Conservation (phyloP, 1,140 invertebrate species). For the Bombus pyrosoma region DNA sequence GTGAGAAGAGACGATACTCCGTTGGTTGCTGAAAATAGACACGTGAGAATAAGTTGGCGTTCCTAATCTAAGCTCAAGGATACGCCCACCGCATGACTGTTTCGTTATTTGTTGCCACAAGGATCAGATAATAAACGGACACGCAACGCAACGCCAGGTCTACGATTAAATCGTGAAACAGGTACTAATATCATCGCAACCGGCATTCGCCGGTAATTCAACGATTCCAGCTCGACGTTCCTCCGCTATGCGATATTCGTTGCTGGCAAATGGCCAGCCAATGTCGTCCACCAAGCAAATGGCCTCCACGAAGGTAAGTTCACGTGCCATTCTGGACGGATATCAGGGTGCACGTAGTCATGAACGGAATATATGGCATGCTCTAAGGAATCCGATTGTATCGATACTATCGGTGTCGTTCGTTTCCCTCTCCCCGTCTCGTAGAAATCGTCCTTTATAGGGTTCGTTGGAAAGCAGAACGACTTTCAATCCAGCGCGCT, state of each 20-base stretch:
- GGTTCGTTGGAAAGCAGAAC: neutral
- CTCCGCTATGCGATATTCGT: slow-evolving; percentile 42
- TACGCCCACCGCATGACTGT: neutral
- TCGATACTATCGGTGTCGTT: slow-evolving; percentile 25
- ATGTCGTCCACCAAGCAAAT: slow-evolving; percentile 36
- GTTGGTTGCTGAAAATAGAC: too few relatives aligned
- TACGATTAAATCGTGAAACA: slow-evolving; percentile 47
- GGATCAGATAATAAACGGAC: slow-evolving; percentile 29
- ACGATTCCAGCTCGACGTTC: slow-evolving; percentile 45
- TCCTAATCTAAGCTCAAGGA: neutral
- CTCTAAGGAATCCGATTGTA: slow-evolving; percentile 40
- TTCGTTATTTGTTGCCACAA: slow-evolving; percentile 20
- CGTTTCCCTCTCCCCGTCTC: neutral
- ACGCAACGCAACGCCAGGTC: slow-evolving; percentile 22
- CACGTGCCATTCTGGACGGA: slow-evolving; percentile 44
- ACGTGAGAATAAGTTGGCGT: too few relatives aligned
- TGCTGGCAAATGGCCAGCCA: slow-evolving; percentile 54
- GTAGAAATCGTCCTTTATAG: neutral
- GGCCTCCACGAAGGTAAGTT: slow-evolving; percentile 40
- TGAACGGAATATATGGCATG: slow-evolving; percentile 39
- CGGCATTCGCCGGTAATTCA: slow-evolving; percentile 45
- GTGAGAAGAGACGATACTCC: too few relatives aligned
- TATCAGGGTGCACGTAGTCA: slow-evolving; percentile 34
- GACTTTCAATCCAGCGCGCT: neutral
- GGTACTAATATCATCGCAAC: slow-evolving; percentile 44